Percentiles rank a stretch among this genome's conserved stretches.
phyloP scores from a whole-genome alignment of 2,888 invertebrate species.

The Hoplodrina ambigua region DNA sequence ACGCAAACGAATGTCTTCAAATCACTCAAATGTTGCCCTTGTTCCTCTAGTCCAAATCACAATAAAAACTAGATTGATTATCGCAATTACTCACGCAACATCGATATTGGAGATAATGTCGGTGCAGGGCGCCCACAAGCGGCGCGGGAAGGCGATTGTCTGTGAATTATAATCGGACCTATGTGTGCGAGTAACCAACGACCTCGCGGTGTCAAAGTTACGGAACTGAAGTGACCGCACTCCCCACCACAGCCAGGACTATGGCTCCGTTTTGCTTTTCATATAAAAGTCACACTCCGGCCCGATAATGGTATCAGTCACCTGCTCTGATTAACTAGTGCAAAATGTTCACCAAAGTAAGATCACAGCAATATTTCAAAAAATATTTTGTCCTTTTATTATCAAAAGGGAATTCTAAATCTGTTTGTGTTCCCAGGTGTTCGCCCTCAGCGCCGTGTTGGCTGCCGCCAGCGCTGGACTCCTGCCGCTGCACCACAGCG shows the following conservation, averaged over 20 bases:
- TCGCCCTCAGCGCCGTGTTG: slow-evolving; percentile 87
- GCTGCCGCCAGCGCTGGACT: slow-evolving; percentile 90
- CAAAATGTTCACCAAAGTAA: slow-evolving; percentile 90
- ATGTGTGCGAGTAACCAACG: slow-evolving; percentile 79
- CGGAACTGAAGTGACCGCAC: slow-evolving; percentile 88
- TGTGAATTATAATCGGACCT: slow-evolving; percentile 77
- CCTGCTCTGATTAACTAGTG: slow-evolving; percentile 87
- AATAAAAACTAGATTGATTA: slow-evolving; percentile 70
- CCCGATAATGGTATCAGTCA: slow-evolving; percentile 89
- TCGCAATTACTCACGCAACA: slow-evolving; percentile 72
- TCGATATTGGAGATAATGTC: slow-evolving; percentile 64
- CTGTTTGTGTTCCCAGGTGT: slow-evolving; percentile 72
- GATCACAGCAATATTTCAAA: slow-evolving; percentile 62
- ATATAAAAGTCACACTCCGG: slow-evolving; percentile 88
- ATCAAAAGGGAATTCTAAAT: slow-evolving; percentile 21
- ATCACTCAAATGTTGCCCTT: slow-evolving; percentile 57
- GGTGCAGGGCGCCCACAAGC: slow-evolving; percentile 57
- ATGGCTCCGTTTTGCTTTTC: slow-evolving; percentile 87
- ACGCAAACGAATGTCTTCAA: slow-evolving; percentile 50
- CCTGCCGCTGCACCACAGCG: slow-evolving; percentile 83
- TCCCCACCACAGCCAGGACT: slow-evolving; percentile 84
- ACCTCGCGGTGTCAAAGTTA: slow-evolving; percentile 90
- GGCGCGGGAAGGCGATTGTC: slow-evolving; percentile 71
- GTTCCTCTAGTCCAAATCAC: slow-evolving; percentile 50
- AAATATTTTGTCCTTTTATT: slow-evolving; percentile 25